Evolutionary conservation across 2,888 invertebrate species (phyloP).

Genomic region (Digitonthophagus gazella): DNA sequence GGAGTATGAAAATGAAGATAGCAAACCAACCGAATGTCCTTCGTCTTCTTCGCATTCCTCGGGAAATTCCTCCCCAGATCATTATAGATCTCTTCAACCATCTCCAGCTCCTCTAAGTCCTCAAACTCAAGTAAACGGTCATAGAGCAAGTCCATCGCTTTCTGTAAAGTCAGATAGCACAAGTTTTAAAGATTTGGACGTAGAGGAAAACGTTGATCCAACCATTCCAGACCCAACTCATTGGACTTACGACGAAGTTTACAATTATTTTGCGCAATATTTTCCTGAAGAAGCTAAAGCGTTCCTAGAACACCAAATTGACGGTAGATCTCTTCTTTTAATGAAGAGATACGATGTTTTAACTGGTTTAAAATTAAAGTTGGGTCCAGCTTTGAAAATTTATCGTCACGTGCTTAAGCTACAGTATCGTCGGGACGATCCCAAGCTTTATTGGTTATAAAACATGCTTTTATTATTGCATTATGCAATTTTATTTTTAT

Average conservation of each 20-base stretch:
- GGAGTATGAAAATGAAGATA: conserved; percentile 40
- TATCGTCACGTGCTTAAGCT: conserved; percentile 79
- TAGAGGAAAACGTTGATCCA: conserved; percentile 57
- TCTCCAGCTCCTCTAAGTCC: conserved; percentile 47
- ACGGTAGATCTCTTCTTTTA: conserved; percentile 82
- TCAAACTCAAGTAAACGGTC: conserved; percentile 36
- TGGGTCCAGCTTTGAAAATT: conserved; percentile 86
- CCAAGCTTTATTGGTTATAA: conserved; percentile 70
- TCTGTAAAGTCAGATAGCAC: conserved; percentile 36
- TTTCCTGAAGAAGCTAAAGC: conserved; percentile 81
- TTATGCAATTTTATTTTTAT: conserved; percentile 19
- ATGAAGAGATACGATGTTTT: conserved; percentile 83
- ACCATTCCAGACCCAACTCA: conserved; percentile 74
- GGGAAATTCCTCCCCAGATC: conserved; percentile 34
- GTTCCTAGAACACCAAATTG: conserved; percentile 88
- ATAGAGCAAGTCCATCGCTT: conserved; percentile 21
- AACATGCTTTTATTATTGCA: conserved; percentile 23
- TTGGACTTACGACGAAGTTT: conserved; percentile 84
- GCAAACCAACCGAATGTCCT: conserved; percentile 9
- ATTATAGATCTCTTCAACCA: conserved; percentile 35
- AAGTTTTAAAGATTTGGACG: conserved; percentile 40
- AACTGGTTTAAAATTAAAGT: conserved; percentile 73
- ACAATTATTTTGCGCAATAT: conserved; percentile 72
- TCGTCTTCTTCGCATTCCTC: conserved; percentile 28
- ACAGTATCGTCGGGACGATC: conserved; percentile 75